phyloP scores from a whole-genome alignment of 1,140 invertebrate species.

The Platyura marginata region DNA sequence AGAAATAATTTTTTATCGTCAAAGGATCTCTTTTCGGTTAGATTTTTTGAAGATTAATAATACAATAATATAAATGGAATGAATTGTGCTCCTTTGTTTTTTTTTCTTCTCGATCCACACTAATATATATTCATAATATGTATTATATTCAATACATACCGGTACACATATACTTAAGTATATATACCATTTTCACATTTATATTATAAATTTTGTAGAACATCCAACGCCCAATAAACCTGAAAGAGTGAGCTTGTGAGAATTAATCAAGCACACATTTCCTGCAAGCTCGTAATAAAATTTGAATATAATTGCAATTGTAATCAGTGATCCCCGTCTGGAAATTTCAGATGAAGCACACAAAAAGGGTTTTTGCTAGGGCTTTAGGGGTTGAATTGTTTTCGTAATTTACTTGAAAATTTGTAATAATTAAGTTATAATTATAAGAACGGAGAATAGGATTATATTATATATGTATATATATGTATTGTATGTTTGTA shows the following conservation, averaged over 20 bases:
- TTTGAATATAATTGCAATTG: not conserved
- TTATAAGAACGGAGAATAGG: too few relatives aligned
- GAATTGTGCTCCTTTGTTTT: too few relatives aligned
- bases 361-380: not conserved
- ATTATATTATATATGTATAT: too few relatives aligned
- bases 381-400: not conserved
- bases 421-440: not conserved
- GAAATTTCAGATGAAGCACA: not conserved
- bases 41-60: too few relatives aligned
- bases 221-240: not conserved
- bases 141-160: not conserved
- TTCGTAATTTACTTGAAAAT: not conserved
- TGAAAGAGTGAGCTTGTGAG: not conserved
- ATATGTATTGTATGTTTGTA: too few relatives aligned
- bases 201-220: not conserved
- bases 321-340: not conserved
- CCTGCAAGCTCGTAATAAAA: not conserved
- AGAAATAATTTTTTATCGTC: too few relatives aligned
- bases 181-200: not conserved
- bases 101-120: too few relatives aligned
- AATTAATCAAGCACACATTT: not conserved
- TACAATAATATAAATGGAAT: too few relatives aligned
- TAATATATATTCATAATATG: too few relatives aligned
- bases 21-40: too few relatives aligned
- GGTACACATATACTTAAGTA: not conserved